These are phyloP conservation scores for Vespertilio murinus DNA, from an alignment of 2,797 vertebrate species.

Conservation along the genomic window DNA sequence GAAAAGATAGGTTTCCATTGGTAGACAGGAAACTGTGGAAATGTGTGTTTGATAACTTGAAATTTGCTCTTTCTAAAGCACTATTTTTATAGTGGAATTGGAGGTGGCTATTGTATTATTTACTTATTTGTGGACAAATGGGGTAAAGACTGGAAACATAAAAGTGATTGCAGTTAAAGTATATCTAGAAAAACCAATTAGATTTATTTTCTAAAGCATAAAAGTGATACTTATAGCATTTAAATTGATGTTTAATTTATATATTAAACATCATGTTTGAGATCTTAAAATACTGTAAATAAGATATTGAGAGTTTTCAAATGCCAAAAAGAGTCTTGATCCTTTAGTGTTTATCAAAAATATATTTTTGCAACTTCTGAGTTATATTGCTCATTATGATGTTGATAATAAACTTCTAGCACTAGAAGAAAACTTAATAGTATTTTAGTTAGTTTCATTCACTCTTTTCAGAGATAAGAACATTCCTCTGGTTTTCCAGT, in stretches of 20 bases:
- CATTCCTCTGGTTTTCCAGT: background rate
- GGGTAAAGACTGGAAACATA: background rate
- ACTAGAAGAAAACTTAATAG: background rate
- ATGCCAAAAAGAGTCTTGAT: background rate
- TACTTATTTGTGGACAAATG: background rate
- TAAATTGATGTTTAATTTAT: constrained; percentile 29
- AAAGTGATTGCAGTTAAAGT: background rate
- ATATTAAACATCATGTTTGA: constrained; percentile 14
- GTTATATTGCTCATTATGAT: constrained; percentile 5
- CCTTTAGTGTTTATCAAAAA: constrained; percentile 2
- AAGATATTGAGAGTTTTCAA: constrained; percentile 12
- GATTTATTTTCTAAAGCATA: constrained; percentile 35
- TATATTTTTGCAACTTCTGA: constrained; percentile 38
- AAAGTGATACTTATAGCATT: constrained; percentile 30
- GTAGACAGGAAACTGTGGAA: background rate
- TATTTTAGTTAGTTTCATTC: background rate
- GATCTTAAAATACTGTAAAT: constrained; percentile 4
- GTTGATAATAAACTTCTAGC: background rate
- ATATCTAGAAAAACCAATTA: background rate
- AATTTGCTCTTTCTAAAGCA: background rate
- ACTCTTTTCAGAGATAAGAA: background rate
- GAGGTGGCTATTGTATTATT: background rate
- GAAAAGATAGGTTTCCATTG: background rate
- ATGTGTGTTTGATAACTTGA: constrained; percentile 32
- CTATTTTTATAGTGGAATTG: background rate